phyloP scores from a whole-genome alignment of 2,113 vertebrate species.

The Saiga tatarica region DNA sequence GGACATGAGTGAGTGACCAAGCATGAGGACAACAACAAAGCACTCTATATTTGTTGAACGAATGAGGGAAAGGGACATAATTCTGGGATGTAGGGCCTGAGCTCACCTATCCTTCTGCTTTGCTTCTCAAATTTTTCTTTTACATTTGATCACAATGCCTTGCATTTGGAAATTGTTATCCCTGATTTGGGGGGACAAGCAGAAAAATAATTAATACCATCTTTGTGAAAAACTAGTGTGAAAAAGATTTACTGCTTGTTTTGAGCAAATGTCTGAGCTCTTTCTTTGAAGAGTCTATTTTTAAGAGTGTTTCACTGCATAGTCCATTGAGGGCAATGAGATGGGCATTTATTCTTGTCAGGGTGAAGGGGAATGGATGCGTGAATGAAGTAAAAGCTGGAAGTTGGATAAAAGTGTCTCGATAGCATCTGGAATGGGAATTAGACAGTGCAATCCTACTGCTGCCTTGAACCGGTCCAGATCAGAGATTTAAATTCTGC shows the following conservation, averaged over 20 bases:
- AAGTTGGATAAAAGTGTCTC: not conserved
- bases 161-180: not conserved
- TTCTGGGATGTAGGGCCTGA: not conserved
- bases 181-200: not conserved
- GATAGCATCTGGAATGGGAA: not conserved
- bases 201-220: not conserved
- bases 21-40: rapidly evolving
- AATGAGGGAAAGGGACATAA: not conserved
- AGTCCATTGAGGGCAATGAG: not conserved
- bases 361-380: not conserved
- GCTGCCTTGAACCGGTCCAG: not conserved
- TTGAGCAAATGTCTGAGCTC: not conserved
- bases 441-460: not conserved
- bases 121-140: not conserved
- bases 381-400: not conserved
- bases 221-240: not conserved
- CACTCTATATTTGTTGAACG: not conserved
- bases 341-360: not conserved
- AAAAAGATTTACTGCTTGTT: not conserved
- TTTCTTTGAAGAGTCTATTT: slow-evolving; percentile 6
- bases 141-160: not conserved
- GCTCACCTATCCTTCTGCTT: not conserved
- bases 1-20: not conserved
- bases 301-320: not conserved
- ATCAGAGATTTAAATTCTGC: slow-evolving; percentile 1